Conservation (phyloP, 2,888 invertebrate genomes). For the Nectonema munidae region DNA sequence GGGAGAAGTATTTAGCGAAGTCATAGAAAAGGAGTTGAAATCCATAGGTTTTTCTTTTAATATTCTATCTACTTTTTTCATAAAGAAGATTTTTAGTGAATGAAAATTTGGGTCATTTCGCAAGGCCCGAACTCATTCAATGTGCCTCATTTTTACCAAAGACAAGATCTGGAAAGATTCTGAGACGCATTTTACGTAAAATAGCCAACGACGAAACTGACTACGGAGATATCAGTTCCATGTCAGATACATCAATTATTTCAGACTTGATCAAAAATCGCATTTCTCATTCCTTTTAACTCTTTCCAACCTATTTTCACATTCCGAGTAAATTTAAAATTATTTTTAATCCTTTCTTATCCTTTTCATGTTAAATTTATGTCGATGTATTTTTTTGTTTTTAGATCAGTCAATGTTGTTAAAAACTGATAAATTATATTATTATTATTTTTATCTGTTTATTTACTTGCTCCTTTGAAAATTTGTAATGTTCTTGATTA, state of each 20-base stretch:
- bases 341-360: too few relatives aligned
- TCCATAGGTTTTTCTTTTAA: constrained; percentile 7
- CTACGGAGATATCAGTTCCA: constrained; percentile 51
- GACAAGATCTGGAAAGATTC: constrained; percentile 85
- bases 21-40: neutral
- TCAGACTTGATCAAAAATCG: neutral
- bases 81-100: constrained; percentile 43
- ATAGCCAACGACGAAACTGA: constrained; percentile 36
- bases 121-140: constrained; percentile 68
- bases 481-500: too few relatives aligned
- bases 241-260: constrained; percentile 56
- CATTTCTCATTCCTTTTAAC: too few relatives aligned
- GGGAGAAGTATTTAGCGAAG: neutral
- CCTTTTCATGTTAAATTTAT: too few relatives aligned
- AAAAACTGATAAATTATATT: too few relatives aligned
- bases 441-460: too few relatives aligned
- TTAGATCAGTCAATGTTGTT: too few relatives aligned
- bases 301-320: too few relatives aligned
- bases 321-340: too few relatives aligned
- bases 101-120: constrained; percentile 64
- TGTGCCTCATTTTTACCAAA: constrained; percentile 54
- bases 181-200: constrained; percentile 68
- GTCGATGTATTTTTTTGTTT: too few relatives aligned
- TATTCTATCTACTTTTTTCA: too few relatives aligned
- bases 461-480: too few relatives aligned